Evolutionary conservation across 2,888 invertebrate genomes (phyloP).

Genomic region (Zele albiditarsus): DNA sequence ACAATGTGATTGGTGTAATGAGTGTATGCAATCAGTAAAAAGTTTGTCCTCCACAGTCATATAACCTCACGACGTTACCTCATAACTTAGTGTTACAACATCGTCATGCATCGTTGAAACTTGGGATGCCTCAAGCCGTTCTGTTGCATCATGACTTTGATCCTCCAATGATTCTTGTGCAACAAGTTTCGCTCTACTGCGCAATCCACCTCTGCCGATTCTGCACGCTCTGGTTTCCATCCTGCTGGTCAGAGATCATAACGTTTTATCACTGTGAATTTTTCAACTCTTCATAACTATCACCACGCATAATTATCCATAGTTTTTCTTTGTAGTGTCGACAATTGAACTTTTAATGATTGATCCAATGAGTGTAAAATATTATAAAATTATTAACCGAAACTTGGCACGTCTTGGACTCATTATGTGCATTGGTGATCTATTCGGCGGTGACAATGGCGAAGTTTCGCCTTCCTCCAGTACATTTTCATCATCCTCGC

Average conservation of each 20-base stretch:
- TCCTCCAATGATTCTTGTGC: conserved; percentile 65
- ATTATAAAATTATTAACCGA: conserved; percentile 67
- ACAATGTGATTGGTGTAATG: background rate
- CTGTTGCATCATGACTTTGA: conserved; percentile 74
- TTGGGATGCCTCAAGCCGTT: conserved; percentile 85
- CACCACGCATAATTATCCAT: too few species aligned
- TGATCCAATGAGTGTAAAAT: background rate
- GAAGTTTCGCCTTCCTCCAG: conserved; percentile 83
- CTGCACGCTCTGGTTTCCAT: conserved; percentile 63
- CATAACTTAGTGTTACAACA: conserved; percentile 88
- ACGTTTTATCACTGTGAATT: conserved; percentile 24
- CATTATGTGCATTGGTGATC: conserved; percentile 74
- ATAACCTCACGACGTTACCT: conserved; percentile 73
- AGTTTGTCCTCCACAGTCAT: background rate
- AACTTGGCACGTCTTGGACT: conserved; percentile 83
- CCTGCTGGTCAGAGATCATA: conserved; percentile 47
- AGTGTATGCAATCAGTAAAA: background rate
- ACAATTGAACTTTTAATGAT: too few species aligned
- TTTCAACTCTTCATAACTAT: conserved; percentile 38
- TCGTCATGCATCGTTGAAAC: conserved; percentile 89
- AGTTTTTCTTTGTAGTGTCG: too few species aligned
- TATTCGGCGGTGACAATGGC: conserved; percentile 79
- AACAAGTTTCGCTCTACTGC: conserved; percentile 60
- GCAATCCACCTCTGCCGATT: conserved; percentile 57
- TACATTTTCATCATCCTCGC: conserved; percentile 93